Evolutionary conservation across 2,797 vertebrate species (phyloP).

Genomic region (Echiichthys vipera): DNA sequence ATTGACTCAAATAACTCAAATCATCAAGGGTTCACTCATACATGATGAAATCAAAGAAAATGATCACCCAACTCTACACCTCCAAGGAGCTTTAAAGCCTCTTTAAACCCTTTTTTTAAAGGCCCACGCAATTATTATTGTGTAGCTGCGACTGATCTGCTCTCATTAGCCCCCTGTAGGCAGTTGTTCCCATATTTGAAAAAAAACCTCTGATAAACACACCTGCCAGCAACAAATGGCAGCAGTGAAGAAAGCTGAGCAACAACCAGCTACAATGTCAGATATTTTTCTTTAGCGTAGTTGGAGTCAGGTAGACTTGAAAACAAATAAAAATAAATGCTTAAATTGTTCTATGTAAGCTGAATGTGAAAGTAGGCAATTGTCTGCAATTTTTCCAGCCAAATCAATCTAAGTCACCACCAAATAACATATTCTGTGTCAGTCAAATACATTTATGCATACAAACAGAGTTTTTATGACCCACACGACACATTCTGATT

Average conservation of each 20-base stretch:
- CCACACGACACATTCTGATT: too few relatives aligned
- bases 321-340: neutral
- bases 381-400: neutral
- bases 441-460: neutral
- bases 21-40: neutral
- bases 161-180: slow-evolving; percentile 23
- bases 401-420: too few relatives aligned
- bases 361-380: neutral
- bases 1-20: neutral
- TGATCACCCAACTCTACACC: neutral
- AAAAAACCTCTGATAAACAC: neutral
- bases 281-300: neutral
- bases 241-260: neutral
- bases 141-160: slow-evolving; percentile 7
- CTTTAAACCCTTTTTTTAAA: slow-evolving; percentile 12
- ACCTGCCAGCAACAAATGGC: neutral
- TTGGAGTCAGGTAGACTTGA: neutral
- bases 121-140: slow-evolving; percentile 4
- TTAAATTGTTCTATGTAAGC: neutral
- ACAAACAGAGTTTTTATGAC: too few relatives aligned
- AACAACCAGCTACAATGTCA: neutral
- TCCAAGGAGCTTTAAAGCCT: slow-evolving; percentile 12
- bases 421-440: slow-evolving; percentile 5
- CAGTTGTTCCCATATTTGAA: slow-evolving; percentile 16
- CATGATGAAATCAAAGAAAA: slow-evolving; percentile 3